Percentiles rank a stretch among this genome's conserved stretches.
phyloP scores from a whole-genome alignment of 2,888 invertebrate species.

The Pecten maximus region DNA sequence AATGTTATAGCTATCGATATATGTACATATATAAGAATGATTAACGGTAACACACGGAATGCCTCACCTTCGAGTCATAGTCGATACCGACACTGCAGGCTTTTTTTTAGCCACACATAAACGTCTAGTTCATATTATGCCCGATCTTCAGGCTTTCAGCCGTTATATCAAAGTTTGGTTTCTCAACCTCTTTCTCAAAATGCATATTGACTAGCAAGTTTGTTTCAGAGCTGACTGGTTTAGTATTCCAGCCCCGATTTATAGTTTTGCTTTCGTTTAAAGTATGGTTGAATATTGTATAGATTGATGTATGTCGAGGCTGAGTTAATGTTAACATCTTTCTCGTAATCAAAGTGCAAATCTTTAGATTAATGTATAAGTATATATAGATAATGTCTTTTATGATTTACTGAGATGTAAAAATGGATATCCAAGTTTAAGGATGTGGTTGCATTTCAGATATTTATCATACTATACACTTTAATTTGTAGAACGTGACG shows the following conservation, averaged over 20 bases:
- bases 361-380: neutral
- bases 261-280: too few relatives aligned
- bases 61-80: neutral
- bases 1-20: neutral
- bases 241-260: too few relatives aligned
- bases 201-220: too few relatives aligned
- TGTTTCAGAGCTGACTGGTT: too few relatives aligned
- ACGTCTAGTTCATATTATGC: neutral
- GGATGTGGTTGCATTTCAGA: neutral
- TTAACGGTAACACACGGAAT: neutral
- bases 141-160: neutral
- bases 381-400: neutral
- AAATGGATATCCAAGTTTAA: neutral
- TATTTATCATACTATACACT: neutral
- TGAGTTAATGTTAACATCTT: neutral
- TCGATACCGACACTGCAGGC: neutral
- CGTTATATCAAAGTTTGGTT: neutral
- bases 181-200: too few relatives aligned
- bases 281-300: too few relatives aligned
- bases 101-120: neutral
- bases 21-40: neutral
- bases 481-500: slow-evolving; percentile 3
- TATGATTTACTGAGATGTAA: neutral
- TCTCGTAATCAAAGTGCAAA: neutral
- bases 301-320: too few relatives aligned